phyloP scores from a whole-genome alignment of 1,140 invertebrate genomes.

The Adoxophyes honmai region DNA sequence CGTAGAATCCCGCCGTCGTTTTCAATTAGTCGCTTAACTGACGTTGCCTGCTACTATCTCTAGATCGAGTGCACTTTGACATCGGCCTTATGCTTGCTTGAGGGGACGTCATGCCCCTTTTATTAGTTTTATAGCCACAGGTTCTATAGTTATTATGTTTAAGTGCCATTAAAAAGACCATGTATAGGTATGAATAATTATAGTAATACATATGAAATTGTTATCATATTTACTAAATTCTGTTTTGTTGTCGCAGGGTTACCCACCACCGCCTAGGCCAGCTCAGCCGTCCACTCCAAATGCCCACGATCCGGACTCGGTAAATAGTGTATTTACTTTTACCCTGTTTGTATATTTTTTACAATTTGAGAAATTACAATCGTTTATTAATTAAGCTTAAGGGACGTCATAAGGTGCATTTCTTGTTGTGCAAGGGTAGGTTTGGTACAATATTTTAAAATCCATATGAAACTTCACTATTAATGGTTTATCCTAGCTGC shows the following conservation, averaged over 20 bases:
- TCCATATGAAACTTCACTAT: no score
- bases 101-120: not conserved
- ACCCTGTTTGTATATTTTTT: no score
- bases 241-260: conserved; percentile 55
- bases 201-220: not conserved
- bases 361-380: no score
- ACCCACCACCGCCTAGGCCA: conserved; percentile 71
- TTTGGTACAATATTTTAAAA: no score
- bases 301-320: conserved; percentile 73
- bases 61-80: conserved; percentile 1
- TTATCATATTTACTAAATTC: not conserved
- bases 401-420: no score
- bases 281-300: conserved; percentile 75
- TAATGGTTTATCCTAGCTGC: no score
- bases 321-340: conserved; percentile 44
- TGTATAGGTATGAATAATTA: no score
- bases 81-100: not conserved
- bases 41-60: conserved; percentile 10
- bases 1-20: conserved; percentile 11
- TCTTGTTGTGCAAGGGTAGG: no score
- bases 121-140: not conserved
- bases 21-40: conserved; percentile 16
- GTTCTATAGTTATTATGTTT: no score
- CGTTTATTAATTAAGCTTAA: no score
- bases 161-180: no score